Percentiles rank a stretch among this genome's conserved stretches.
Evolutionary conservation across 2,888 invertebrate genomes (phyloP).

Genomic region (Incurvaria masculella): DNA sequence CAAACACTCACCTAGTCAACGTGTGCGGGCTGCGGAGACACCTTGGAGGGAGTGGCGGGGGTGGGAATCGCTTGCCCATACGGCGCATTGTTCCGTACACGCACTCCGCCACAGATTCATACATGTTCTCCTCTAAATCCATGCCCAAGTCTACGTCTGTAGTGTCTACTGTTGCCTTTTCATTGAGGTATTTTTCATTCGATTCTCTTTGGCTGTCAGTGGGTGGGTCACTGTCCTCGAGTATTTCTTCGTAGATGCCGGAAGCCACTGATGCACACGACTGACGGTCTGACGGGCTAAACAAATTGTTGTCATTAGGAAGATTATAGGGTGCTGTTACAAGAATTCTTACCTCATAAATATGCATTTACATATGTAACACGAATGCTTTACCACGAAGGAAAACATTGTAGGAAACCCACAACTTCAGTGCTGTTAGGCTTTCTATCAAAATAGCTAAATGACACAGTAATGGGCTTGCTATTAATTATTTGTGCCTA

Average conservation of each 20-base stretch:
- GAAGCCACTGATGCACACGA: slow-evolving; percentile 61
- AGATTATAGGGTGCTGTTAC: too few species aligned
- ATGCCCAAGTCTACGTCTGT: neutral
- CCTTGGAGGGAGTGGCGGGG: slow-evolving; percentile 24
- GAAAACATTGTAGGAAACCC: too few species aligned
- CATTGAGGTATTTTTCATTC: slow-evolving; percentile 8
- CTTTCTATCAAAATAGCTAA: too few species aligned
- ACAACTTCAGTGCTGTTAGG: too few species aligned
- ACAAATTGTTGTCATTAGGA: neutral
- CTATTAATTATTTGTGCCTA: too few species aligned
- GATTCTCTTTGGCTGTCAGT: slow-evolving; percentile 5
- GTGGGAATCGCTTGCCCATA: slow-evolving; percentile 23
- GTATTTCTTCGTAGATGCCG: slow-evolving; percentile 68
- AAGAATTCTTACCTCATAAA: too few species aligned
- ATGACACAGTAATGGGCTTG: too few species aligned
- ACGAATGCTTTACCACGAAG: too few species aligned
- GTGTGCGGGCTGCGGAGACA: too few species aligned
- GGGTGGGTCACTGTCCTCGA: slow-evolving; percentile 29
- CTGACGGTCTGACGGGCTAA: slow-evolving; percentile 31
- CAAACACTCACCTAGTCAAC: too few species aligned
- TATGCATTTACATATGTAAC: too few species aligned
- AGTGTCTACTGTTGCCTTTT: neutral
- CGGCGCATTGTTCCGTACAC: slow-evolving; percentile 31
- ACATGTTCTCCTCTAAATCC: slow-evolving; percentile 31
- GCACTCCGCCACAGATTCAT: slow-evolving; percentile 40